Percentiles rank a stretch among this genome's conserved stretches.
Evolutionary conservation across 2,797 vertebrate species (phyloP).

Genomic region (Sorex maritimensis): DNA sequence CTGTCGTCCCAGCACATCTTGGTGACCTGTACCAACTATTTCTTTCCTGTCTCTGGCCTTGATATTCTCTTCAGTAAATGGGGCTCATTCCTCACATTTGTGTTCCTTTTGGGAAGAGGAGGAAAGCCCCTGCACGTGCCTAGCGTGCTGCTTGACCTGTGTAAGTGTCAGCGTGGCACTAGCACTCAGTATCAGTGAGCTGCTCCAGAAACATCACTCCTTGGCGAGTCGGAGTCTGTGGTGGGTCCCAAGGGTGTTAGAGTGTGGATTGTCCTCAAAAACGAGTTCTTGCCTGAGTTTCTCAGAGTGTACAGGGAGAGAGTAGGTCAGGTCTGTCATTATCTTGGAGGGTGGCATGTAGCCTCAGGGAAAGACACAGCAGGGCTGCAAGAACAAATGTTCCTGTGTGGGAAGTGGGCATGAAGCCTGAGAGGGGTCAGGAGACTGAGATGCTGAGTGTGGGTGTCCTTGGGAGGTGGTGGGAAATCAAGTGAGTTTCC

Average conservation of each 20-base stretch:
- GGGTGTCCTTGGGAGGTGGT: too few species aligned
- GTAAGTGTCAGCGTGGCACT: background rate
- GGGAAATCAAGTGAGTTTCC: too few species aligned
- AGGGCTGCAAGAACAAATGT: background rate
- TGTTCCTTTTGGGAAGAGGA: background rate
- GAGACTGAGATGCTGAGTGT: background rate
- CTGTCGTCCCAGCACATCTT: too few species aligned
- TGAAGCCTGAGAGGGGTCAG: background rate
- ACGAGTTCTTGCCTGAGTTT: background rate
- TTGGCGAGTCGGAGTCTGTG: background rate
- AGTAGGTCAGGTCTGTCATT: background rate
- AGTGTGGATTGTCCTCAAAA: background rate
- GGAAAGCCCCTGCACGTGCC: background rate
- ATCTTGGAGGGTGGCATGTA: background rate
- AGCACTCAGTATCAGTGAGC: background rate
- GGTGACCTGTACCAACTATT: background rate
- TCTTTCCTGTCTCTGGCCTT: background rate
- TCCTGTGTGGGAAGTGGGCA: background rate
- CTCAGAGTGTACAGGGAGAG: background rate
- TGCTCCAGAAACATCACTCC: background rate
- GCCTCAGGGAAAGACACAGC: background rate
- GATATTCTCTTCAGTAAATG: background rate
- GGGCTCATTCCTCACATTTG: background rate
- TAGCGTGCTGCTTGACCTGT: background rate
- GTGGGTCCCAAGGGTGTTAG: background rate